A percentile compares a stretch with the other conserved stretches of the same genome.
phyloP scores from a whole-genome alignment of 2,113 vertebrate genomes.

The Psammodynastes pulverulentus region DNA sequence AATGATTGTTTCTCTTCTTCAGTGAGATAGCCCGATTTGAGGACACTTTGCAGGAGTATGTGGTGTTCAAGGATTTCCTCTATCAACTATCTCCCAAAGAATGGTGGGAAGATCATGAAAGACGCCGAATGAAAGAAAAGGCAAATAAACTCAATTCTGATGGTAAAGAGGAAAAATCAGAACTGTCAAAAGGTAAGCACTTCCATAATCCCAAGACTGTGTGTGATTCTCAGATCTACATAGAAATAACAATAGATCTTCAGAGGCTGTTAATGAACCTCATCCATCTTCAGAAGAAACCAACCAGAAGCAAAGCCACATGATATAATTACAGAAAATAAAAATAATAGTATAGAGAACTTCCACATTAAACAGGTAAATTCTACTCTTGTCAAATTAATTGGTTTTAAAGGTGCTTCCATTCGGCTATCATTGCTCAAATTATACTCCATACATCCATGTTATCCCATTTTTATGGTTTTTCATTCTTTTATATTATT shows the following conservation, averaged over 20 bases:
- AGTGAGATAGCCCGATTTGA: slow-evolving; percentile 81
- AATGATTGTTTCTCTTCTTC: background rate
- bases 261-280: background rate
- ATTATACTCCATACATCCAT: background rate
- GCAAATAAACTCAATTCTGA: background rate
- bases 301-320: background rate
- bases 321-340: background rate
- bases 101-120: slow-evolving; percentile 75
- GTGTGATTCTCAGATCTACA: background rate
- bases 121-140: slow-evolving; percentile 38
- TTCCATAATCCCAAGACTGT: background rate
- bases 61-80: slow-evolving; percentile 81
- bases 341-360: background rate
- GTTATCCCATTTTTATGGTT: background rate
- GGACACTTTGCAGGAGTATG: slow-evolving; percentile 80
- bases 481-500: background rate
- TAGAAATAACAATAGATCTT: background rate
- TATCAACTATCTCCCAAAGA: slow-evolving; percentile 82
- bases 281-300: background rate
- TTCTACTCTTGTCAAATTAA: background rate
- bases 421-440: background rate
- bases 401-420: background rate
- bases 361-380: background rate
- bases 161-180: accelerated
- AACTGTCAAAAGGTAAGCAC: slow-evolving; percentile 21